Conservation (phyloP, 2,888 invertebrate species). For the Clistopyga incitator region DNA sequence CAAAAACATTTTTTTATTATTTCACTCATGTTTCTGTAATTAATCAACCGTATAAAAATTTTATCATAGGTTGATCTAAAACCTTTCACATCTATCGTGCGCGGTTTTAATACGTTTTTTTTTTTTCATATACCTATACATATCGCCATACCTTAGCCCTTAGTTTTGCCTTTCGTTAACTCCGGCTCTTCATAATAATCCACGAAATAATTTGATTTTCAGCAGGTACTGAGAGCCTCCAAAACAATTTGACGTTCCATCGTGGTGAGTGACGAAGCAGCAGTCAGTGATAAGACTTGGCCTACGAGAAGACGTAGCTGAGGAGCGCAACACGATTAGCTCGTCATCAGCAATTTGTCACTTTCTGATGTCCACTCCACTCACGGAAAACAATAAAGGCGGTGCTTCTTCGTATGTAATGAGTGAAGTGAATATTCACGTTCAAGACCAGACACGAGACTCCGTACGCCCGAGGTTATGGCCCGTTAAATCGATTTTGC, state of each 20-base stretch:
- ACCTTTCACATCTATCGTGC: too few relatives aligned
- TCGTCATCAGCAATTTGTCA: slow-evolving; percentile 13
- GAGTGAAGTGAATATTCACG: slow-evolving; percentile 31
- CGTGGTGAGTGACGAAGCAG: neutral
- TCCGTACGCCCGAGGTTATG: slow-evolving; percentile 57
- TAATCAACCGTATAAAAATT: too few relatives aligned
- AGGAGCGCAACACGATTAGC: neutral
- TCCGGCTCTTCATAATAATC: slow-evolving; percentile 13
- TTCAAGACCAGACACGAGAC: slow-evolving; percentile 46
- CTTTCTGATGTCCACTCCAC: neutral
- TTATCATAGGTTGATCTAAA: too few relatives aligned
- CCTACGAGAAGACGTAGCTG: neutral
- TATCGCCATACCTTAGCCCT: slow-evolving; percentile 7
- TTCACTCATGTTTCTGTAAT: too few relatives aligned
- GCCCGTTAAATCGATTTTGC: slow-evolving; percentile 66
- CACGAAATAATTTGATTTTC: neutral
- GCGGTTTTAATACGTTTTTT: too few relatives aligned
- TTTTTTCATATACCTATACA: too few relatives aligned
- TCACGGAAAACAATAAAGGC: slow-evolving; percentile 3
- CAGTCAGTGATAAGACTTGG: neutral
- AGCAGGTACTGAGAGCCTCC: neutral
- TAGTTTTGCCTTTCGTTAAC: neutral
- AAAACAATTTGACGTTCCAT: slow-evolving; percentile 17
- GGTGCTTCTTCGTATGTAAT: neutral
- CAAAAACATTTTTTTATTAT: too few relatives aligned